Base-by-base conservation (phyloP, 2,113 vertebrate genomes). In the Drymodes brunneopygia region DNA sequence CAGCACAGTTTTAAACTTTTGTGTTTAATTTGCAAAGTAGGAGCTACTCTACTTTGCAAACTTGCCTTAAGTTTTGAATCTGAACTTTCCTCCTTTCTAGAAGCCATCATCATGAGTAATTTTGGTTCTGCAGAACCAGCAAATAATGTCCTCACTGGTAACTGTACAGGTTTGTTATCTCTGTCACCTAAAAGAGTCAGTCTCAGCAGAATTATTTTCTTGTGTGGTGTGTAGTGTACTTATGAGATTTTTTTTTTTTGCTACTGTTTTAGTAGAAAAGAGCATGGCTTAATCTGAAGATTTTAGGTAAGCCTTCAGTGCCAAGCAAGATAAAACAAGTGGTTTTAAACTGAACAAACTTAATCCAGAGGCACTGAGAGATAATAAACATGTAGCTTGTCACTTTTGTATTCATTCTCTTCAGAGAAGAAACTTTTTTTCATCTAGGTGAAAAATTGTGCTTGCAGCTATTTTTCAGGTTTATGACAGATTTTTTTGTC, bases 161-260 rank as follows among this genome's bases (percentile, higher is more conserved):
- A 29, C 27, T 31, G 0, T 25, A 5, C 11, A 17, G 58, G 29
- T 80, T 51, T 72, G 15, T 69, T 88, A 57, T 73, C 90, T 51
- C 42, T 65, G 45, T 70, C 36, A 40, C 22, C 23, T 61, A 19
- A 12, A 31, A 79, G 51, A 45, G 53, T 58, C 44, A 12, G 9
- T 83, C 62, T 84, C 75, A 86, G 67, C 58, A 77, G 33, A 86
- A 72, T 57, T 83, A 27, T 77, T 94, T 89, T 71, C 24, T 15
- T 44, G 15, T 71, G 25, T 38, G 71, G 29, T 35, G 12, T 81
- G 33, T 64, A 67, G 81, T 71, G 56, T 65, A 36, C 25, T 61
- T 77, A 27, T 0, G 16, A 66, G 21, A 6, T 6, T 35, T 38
- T 54, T 45, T 35, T 60, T 58, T 65, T 54, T 82, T 83, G 28